A percentile compares a stretch with the other conserved stretches of the same genome.
These are phyloP conservation scores for Neoitamus cyanurus DNA, from an alignment of 2,888 invertebrate species.

Conservation along the genomic window DNA sequence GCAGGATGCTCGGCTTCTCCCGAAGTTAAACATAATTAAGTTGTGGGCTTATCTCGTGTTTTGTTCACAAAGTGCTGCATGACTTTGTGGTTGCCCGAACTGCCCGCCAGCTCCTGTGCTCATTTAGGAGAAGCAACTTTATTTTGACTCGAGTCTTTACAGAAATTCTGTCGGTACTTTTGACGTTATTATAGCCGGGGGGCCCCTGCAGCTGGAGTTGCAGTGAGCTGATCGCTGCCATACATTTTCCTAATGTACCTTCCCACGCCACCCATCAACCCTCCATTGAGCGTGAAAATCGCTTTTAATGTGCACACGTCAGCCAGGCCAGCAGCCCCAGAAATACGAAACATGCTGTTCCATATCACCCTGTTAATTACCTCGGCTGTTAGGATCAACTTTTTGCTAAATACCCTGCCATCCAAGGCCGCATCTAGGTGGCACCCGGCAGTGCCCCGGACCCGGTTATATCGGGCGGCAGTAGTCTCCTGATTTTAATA, in stretches of 20 bases:
- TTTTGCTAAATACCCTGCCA: neutral
- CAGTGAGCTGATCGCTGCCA: too few species aligned
- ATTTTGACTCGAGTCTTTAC: neutral
- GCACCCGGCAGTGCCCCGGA: neutral
- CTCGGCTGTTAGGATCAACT: neutral
- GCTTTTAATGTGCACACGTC: neutral
- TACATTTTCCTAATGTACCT: neutral
- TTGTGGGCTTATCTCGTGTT: slow-evolving; percentile 32
- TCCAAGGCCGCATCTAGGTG: neutral
- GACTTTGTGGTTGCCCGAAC: slow-evolving; percentile 17
- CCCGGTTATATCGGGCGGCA: neutral
- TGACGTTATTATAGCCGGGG: too few species aligned
- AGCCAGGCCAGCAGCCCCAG: neutral
- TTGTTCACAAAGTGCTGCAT: slow-evolving; percentile 4
- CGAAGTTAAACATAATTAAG: slow-evolving; percentile 31
- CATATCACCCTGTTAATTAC: neutral
- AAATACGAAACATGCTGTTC: neutral
- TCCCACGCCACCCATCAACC: neutral
- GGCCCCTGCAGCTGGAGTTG: neutral
- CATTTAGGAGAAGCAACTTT: neutral
- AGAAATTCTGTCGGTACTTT: neutral
- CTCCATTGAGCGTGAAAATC: neutral
- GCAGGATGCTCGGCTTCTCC: neutral
- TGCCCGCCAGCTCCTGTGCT: neutral
- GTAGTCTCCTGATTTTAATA: slow-evolving; percentile 5